Percentiles rank a stretch among this genome's conserved stretches.
Evolutionary conservation across 2,113 vertebrate species (phyloP).

Genomic region (Callipepla californica): DNA sequence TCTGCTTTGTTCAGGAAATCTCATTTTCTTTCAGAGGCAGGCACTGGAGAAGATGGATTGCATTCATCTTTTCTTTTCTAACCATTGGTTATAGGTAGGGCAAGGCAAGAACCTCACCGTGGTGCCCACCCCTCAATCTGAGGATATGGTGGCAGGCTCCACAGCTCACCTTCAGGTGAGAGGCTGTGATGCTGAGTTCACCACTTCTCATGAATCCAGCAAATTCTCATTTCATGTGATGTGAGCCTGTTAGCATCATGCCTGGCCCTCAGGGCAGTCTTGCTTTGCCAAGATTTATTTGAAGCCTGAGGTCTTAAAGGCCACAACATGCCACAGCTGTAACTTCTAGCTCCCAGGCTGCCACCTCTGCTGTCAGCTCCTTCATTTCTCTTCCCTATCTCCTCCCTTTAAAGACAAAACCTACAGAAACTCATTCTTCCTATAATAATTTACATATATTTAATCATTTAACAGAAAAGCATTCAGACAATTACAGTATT

Average conservation of each 20-base stretch:
- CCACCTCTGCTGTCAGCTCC: not conserved
- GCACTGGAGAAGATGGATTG: not conserved
- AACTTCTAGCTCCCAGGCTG: not conserved
- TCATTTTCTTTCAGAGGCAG: not conserved
- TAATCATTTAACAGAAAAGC: not conserved
- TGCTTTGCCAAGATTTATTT: slow-evolving; percentile 23
- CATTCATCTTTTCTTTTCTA: not conserved
- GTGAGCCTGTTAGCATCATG: slow-evolving; percentile 1
- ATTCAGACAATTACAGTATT: not conserved
- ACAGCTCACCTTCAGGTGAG: not conserved
- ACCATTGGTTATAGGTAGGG: not conserved
- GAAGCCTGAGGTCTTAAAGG: slow-evolving; percentile 27
- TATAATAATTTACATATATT: not conserved
- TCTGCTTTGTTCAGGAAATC: not conserved
- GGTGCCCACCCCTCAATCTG: not conserved
- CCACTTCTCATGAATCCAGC: not conserved
- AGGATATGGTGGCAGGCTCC: not conserved
- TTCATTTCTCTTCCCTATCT: not conserved
- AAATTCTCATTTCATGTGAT: slow-evolving; percentile 30
- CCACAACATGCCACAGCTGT: accelerated
- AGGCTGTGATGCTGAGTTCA: not conserved
- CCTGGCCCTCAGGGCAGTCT: slow-evolving; percentile 1
- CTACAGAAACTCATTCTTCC: not conserved
- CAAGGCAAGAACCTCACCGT: not conserved
- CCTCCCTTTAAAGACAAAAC: not conserved